phyloP scores from a whole-genome alignment of 2,113 vertebrate species.

The Ptychochromis oligacanthus region DNA sequence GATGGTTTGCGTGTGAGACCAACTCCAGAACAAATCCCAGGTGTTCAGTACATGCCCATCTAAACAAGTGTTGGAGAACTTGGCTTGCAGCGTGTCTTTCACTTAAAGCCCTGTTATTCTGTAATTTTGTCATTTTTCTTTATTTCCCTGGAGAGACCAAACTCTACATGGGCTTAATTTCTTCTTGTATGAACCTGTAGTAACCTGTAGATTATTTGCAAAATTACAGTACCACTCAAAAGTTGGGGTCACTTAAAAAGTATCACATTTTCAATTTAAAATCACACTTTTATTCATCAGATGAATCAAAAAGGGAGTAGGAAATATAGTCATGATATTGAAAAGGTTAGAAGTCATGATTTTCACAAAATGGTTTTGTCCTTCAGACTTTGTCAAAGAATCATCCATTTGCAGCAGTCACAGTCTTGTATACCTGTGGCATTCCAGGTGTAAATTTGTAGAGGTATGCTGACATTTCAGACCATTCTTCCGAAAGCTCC shows the following conservation, averaged over 20 bases:
- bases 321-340: neutral
- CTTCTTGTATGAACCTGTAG: slow-evolving; percentile 11
- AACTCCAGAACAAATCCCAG: neutral
- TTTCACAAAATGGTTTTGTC: neutral
- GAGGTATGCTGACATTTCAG: neutral
- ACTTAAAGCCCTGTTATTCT: neutral
- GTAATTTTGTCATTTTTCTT: neutral
- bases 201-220: neutral
- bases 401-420: too few species aligned
- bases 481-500: neutral
- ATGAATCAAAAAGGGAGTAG: neutral
- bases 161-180: neutral
- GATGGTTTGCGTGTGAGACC: neutral
- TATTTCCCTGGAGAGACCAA: neutral
- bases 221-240: neutral
- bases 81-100: neutral
- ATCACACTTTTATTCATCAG: neutral
- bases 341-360: neutral
- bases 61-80: neutral
- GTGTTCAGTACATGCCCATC: neutral
- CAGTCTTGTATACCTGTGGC: neutral
- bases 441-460: neutral
- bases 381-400: too few species aligned
- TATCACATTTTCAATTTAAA: neutral
- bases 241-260: neutral